Conservation (phyloP, 2,888 invertebrate species). For the Rhamphomyia laevipes region DNA sequence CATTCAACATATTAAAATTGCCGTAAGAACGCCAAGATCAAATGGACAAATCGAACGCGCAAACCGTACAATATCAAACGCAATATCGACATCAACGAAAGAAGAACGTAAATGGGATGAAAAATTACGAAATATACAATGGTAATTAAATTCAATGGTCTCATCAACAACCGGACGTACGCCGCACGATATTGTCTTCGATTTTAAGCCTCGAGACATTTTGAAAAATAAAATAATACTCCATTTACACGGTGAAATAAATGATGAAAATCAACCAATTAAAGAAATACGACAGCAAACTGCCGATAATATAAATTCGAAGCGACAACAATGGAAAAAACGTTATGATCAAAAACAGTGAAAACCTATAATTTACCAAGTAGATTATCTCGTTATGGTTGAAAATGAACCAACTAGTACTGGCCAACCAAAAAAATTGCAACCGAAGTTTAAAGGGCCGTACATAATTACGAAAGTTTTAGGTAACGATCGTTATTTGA, state of each 20-base stretch:
- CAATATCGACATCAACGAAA: constrained; percentile 8
- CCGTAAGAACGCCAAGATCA: constrained; percentile 16
- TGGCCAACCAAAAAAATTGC: constrained; percentile 10
- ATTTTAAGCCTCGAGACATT: constrained; percentile 2
- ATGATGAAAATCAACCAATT: background rate
- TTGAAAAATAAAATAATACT: too few species aligned
- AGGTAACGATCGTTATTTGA: constrained; percentile 12
- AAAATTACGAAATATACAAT: constrained; percentile 12
- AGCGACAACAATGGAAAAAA: background rate
- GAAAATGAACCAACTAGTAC: background rate
- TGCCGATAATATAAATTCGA: background rate
- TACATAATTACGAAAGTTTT: constrained; percentile 10
- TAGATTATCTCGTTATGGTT: background rate
- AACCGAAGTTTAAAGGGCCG: constrained; percentile 12
- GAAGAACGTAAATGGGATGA: constrained; percentile 10
- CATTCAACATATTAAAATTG: constrained; percentile 18
- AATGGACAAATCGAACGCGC: constrained; percentile 15
- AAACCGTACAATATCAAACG: constrained; percentile 7
- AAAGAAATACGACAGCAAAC: background rate
- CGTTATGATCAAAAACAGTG: background rate
- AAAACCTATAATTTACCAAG: background rate
- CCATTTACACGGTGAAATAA: too few species aligned
- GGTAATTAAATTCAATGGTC: constrained; percentile 11
- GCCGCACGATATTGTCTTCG: constrained; percentile 16
- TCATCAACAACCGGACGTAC: constrained; percentile 11